Evolutionary conservation across 2,113 vertebrate species (phyloP), one percentile per base, ranked within the genome.

Genomic region (Dolichallabes microphthalmus): DNA sequence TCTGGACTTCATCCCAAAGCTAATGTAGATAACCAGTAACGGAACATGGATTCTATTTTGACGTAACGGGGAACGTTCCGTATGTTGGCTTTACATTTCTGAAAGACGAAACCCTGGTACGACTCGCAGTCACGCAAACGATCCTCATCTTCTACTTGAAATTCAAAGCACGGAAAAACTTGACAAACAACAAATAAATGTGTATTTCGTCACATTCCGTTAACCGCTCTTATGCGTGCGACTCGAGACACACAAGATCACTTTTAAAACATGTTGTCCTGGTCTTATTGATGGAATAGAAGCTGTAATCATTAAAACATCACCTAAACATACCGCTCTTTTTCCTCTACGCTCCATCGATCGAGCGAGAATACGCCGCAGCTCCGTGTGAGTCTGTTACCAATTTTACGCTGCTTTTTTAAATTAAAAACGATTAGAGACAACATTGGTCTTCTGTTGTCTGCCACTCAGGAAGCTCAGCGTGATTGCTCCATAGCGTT

Each of bases 361-460:
- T 17, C n/a, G 12, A 5, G 19, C 20, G n/a, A 32, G 58, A 22
- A 75, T 58, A 55, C 32, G 25, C n/a, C 17, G 57, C 52, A 80
- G 20, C 20, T 39, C 25, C 25, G n/a, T 50, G 19, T 68, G 11
- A 10, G n/a, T 57, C 88, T 32, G 76, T 22, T 10, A 10, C 4
- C 0, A 20, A 63, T 81, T 81, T 25, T 53, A 83, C 35, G 66
- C 73, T 64, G 8, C n/a, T n/a, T 27, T 83, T 39, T 50, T 12
- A 11, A 53, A 63, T n/a, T 52, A 15, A 52, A 27, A n/a, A 15
- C 83, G 35, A 88, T 85, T 71, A 85, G 61, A 61, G n/a, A 12
- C 61, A 60, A 14, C 76, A 8, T 32, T 61, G 13, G 32, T 20
- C 80, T 64, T 55, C 81, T 79, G 73, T 50, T 82, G 63, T 52